These are phyloP conservation scores for Crematogaster levior DNA, from an alignment of 2,888 invertebrate species.

Conservation along the genomic window DNA sequence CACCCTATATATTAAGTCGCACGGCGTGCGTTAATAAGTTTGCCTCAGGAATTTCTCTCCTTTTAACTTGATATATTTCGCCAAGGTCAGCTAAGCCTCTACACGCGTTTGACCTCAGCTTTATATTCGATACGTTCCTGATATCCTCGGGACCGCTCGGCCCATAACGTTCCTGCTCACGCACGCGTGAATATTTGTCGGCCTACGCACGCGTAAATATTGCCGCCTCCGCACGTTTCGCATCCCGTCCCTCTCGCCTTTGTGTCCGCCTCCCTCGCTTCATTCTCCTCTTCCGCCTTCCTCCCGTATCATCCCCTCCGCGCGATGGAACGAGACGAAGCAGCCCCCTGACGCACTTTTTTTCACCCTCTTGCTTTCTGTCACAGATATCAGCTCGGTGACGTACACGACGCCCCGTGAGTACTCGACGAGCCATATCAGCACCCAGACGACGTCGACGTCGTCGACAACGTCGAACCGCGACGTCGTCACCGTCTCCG, in stretches of 20 bases:
- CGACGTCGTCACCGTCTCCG: slow-evolving; percentile 80
- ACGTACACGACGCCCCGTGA: slow-evolving; percentile 82
- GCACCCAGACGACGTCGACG: slow-evolving; percentile 76
- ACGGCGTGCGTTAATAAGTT: no score
- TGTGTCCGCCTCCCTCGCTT: not conserved
- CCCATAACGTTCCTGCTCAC: slow-evolving; percentile 67
- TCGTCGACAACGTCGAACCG: slow-evolving; percentile 78
- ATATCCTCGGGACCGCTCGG: not conserved
- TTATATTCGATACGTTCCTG: slow-evolving; percentile 29
- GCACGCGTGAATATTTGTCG: slow-evolving; percentile 71
- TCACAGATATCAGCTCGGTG: slow-evolving; percentile 82
- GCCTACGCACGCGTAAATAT: slow-evolving; percentile 74
- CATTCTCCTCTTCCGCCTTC: not conserved
- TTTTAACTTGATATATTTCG: no score
- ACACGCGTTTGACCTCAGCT: no score
- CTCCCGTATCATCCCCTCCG: slow-evolving; percentile 32
- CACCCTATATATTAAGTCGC: no score
- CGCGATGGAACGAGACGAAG: slow-evolving; percentile 59
- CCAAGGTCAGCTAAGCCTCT: no score
- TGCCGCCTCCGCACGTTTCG: slow-evolving; percentile 63
- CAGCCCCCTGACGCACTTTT: slow-evolving; percentile 37
- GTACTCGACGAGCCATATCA: slow-evolving; percentile 80
- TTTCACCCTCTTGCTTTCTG: slow-evolving; percentile 41
- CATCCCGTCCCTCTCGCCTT: slow-evolving; percentile 43
- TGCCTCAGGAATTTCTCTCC: no score